phyloP scores from a whole-genome alignment of 2,113 vertebrate species.

The Myotis brandtii region DNA sequence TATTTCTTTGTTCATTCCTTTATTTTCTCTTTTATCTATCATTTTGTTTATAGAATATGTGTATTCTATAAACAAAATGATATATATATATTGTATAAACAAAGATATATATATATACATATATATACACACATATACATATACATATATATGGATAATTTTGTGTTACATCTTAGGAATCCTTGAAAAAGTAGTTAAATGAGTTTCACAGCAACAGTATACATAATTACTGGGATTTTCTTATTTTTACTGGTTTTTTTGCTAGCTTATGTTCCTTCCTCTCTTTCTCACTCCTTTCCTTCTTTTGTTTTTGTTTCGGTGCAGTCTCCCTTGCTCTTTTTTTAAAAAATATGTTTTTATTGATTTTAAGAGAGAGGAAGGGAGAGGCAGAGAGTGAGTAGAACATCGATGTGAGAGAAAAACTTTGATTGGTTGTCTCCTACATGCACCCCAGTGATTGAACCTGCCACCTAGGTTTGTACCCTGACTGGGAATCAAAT shows the following conservation, averaged over 20 bases:
- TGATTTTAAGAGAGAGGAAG: neutral
- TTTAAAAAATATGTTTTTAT: neutral
- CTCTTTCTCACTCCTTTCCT: neutral
- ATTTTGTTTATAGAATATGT: neutral
- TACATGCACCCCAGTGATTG: neutral
- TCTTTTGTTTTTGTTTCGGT: neutral
- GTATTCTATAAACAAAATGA: neutral
- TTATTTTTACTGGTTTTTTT: neutral
- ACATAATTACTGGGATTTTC: neutral
- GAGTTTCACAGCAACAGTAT: neutral
- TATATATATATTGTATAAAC: too few species aligned
- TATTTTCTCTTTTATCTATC: neutral
- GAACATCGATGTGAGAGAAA: neutral
- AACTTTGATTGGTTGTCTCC: neutral
- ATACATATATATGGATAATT: neutral
- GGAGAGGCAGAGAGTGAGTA: neutral
- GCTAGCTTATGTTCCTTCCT: neutral
- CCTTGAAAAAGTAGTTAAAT: neutral
- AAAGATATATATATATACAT: neutral
- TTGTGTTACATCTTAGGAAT: neutral
- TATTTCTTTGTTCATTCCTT: neutral
- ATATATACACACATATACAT: neutral
- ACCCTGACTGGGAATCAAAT: neutral
- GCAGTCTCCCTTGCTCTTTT: neutral
- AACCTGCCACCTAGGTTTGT: neutral